Base-by-base conservation (phyloP, 2,888 invertebrate genomes). In the Parnassius orleans region DNA sequence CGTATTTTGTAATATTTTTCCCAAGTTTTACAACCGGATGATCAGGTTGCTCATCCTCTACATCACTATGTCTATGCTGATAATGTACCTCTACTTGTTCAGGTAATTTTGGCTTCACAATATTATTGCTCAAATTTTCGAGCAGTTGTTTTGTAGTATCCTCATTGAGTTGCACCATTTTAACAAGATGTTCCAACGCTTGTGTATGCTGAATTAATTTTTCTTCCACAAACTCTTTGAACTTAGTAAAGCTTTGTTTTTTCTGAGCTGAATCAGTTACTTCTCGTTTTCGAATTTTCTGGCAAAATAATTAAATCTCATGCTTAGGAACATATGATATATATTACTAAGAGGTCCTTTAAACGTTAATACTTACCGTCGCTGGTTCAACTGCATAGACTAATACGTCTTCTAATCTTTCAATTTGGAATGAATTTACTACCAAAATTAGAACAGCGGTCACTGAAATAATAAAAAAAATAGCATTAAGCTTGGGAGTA, bases 201-300 rank as follows among this genome's bases (percentile, higher is more conserved):
- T 83, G 81, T 11, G 77, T 76, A 43, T 88, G 86, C 60, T 85
- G 74, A 50, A 78, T 71, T 46, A 87, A 65, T 61, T 80, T 83
- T 7, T 86, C 79, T 68, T 83, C 81, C 14, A 87, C 67, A 62
- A 81, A 83, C 9, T 75, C 68, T 41, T 64, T 68, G 24, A 79
- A 74, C 56, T 72, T 61, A 10, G 14, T 57, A 53, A 50, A 50
- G 24, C 54, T 66, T 60, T 70, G 58, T 66, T 67, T 65, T 53
- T 58, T 61, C 63, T 64, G 66, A 59, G 10, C 51, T 47, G 53
- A 12, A 63, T 64, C 68, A 5, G 69, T 52, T 5, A 68, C 65
- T 57, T 80, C 76, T 15, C 77, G 77, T 65, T 80, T 81, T 69
- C 58, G 64, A 54, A 74, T 69, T 60, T 65, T 76, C 86, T 87